Base-by-base conservation (phyloP, 2,888 invertebrate genomes). In the Agapetus fuscipes region DNA sequence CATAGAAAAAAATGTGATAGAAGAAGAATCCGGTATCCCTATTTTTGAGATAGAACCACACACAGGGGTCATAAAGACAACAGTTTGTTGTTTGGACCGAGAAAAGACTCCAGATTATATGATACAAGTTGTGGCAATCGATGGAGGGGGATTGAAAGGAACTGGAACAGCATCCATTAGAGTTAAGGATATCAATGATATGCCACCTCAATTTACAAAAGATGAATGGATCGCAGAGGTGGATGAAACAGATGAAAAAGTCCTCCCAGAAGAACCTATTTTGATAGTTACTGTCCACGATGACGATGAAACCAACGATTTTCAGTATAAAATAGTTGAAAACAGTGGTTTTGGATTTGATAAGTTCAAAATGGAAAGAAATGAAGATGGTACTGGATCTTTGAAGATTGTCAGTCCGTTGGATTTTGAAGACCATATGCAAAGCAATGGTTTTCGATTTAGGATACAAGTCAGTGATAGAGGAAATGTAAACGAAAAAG, bases 401-500 rank as follows among this genome's bases (percentile, higher is more conserved):
- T 55, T 67, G 24, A 66, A 64, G 52, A 61, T 67, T 30, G 61
- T 65, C 14, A 63, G 71, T 57, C 66, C 66, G 6, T 56, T 72
- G 13, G 72, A 72, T 52, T 72, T 59, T 52, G 72, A 72, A 51
- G 67, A 71, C 52, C 54, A 57, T 31, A 53, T 60, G 40, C 71
- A 72, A 50, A 56, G 67, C 33, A 60, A 58, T 48, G 72, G 70
- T 24, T 71, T 70, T 54, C 56, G 60, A 37, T 62, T 73, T 52
- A 59, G 63, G 40, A 66, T 72, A 35, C 59, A 59, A 54, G 59
- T 59, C 30, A 58, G 56, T 34, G 60, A 59, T 37, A 57, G 57
- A 66, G 79, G 79, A 4, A 79, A 80, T 56, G 78, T 79, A 51
- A 79, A 78, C 54, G 79, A 79, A 58, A 78, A 79, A 53, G 88